Conservation (phyloP, 23 tunicate genomes). For the Diplosoma virens region DNA sequence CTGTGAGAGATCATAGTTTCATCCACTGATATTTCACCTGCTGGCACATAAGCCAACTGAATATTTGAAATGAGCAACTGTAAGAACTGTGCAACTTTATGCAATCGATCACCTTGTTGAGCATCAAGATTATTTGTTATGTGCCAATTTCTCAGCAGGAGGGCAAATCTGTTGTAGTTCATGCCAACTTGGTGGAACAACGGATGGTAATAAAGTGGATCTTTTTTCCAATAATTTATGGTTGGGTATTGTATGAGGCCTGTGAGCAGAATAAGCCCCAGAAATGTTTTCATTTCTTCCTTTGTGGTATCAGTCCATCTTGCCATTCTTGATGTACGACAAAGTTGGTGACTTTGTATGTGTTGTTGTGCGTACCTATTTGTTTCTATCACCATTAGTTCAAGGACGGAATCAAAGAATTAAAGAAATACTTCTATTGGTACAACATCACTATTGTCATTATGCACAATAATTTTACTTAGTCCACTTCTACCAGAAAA, state of each 20-base stretch:
- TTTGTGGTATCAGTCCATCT: constrained; percentile 25
- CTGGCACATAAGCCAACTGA: constrained; percentile 10
- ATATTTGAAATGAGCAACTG: constrained; percentile 9
- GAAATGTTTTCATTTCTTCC: constrained; percentile 24
- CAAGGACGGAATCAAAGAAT: constrained; percentile 16
- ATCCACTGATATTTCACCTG: constrained; percentile 23
- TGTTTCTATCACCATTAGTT: constrained; percentile 12
- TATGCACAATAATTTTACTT: constrained; percentile 1
- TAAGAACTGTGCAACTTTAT: constrained; percentile 10
- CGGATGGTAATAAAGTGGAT: constrained; percentile 21
- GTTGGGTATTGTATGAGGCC: constrained; percentile 18
- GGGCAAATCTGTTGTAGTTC: constrained; percentile 18
- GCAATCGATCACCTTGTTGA: constrained; percentile 21
- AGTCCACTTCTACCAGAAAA: constrained; percentile 17
- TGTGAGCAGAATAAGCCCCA: constrained; percentile 15
- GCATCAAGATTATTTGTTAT: constrained; percentile 20
- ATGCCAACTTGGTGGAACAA: constrained; percentile 23
- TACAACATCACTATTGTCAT: constrained; percentile 6
- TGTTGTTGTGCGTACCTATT: constrained; percentile 17
- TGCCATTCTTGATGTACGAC: constrained; percentile 20
- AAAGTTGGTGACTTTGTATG: constrained; percentile 5
- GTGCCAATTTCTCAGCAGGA: constrained; percentile 19
- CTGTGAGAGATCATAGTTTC: constrained; percentile 17
- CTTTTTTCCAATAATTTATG: constrained; percentile 14
- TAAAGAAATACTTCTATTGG: constrained; percentile 18